phyloP scores from a whole-genome alignment of 1,140 invertebrate genomes.

The Frieseomelitta varia region DNA sequence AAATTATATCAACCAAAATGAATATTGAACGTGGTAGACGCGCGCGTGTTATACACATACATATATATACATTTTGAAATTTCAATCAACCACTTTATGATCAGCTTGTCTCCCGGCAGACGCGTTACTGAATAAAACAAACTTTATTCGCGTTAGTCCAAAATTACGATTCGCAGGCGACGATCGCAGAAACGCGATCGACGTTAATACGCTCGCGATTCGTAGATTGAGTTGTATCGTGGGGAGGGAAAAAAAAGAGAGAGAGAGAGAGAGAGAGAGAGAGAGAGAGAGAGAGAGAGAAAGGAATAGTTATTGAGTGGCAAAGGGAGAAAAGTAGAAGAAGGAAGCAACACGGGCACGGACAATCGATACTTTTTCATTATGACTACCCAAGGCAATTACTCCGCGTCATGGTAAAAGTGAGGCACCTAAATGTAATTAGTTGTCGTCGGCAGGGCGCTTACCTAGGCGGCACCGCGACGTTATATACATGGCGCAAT shows the following conservation, averaged over 20 bases:
- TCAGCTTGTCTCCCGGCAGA: constrained; percentile 54
- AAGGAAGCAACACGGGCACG: constrained; percentile 27
- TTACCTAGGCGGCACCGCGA: constrained; percentile 62
- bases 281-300: neutral
- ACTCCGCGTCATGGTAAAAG: constrained; percentile 66
- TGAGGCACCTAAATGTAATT: constrained; percentile 73
- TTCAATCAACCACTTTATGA: constrained; percentile 24
- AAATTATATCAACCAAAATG: constrained; percentile 31
- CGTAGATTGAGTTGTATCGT: constrained; percentile 37
- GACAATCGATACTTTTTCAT: constrained; percentile 70
- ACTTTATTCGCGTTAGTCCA: constrained; percentile 26
- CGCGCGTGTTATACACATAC: neutral
- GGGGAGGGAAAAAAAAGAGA: neutral
- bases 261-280: neutral
- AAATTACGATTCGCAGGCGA: constrained; percentile 31
- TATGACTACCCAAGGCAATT: constrained; percentile 68
- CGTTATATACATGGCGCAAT: constrained; percentile 70
- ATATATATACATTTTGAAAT: neutral
- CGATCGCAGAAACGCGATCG: neutral
- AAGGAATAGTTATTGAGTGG: neutral
- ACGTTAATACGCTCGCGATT: constrained; percentile 45
- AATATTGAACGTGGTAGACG: neutral
- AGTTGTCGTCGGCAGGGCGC: constrained; percentile 70
- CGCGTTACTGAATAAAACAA: constrained; percentile 49
- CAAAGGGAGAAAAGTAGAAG: neutral